Conservation (phyloP, 2,113 vertebrate species). For the Larimichthys crocea region DNA sequence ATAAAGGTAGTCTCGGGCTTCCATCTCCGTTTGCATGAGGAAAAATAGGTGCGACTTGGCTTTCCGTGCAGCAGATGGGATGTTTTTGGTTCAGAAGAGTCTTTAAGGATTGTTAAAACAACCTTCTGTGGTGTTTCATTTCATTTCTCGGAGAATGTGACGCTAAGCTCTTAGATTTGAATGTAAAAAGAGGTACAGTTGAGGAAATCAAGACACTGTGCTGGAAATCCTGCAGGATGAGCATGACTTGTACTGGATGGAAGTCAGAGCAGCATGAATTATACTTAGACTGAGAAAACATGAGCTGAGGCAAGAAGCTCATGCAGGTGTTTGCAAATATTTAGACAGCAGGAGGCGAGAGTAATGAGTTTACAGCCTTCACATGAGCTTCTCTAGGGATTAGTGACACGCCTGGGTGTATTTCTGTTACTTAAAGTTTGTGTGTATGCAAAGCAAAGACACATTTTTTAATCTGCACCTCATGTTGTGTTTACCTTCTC, state of each 20-base stretch:
- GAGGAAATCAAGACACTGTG: neutral
- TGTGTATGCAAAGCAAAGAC: too few relatives aligned
- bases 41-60: neutral
- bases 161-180: too few relatives aligned
- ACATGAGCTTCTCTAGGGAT: neutral
- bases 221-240: neutral
- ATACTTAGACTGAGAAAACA: neutral
- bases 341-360: conserved; percentile 21
- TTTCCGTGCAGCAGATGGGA: neutral
- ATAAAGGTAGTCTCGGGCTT: neutral
- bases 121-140: too few relatives aligned
- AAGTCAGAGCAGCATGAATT: conserved; percentile 15
- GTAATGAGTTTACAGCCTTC: neutral
- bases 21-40: neutral
- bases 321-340: conserved; percentile 10
- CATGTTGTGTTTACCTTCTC: conserved; percentile 70
- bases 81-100: neutral
- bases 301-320: neutral
- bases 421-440: neutral
- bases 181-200: neutral
- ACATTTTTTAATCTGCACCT: too few relatives aligned
- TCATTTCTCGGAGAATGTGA: too few relatives aligned
- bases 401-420: neutral
- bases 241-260: neutral
- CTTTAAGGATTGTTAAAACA: neutral